Evolutionary conservation across 2,797 vertebrate species (phyloP).

Genomic region (Malacoctenus gilli): DNA sequence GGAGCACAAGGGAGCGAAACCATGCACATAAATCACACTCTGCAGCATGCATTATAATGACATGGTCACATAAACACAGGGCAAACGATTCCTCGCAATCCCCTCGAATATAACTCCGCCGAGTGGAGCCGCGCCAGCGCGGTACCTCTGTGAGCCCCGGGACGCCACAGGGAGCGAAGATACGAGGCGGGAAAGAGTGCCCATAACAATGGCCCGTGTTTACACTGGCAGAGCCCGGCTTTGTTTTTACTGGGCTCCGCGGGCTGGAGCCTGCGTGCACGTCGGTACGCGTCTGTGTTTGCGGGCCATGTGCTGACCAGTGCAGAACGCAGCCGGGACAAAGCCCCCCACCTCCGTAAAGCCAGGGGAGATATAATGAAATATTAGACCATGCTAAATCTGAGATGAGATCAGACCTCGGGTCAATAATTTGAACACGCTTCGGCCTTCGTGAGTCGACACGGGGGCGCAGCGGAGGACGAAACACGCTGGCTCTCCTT

Average conservation of each 20-base stretch:
- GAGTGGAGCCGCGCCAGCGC: slow-evolving; percentile 33
- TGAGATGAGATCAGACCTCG: slow-evolving; percentile 56
- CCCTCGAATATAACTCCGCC: slow-evolving; percentile 62
- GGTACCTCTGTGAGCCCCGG: slow-evolving; percentile 33
- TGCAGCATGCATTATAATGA: slow-evolving; percentile 65
- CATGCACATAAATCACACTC: slow-evolving; percentile 67
- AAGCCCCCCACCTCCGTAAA: slow-evolving; percentile 64
- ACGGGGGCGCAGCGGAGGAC: slow-evolving; percentile 4
- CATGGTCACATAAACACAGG: slow-evolving; percentile 58
- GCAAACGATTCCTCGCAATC: slow-evolving; percentile 51
- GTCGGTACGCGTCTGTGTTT: slow-evolving; percentile 36
- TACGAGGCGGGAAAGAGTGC: slow-evolving; percentile 64
- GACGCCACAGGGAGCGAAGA: slow-evolving; percentile 52
- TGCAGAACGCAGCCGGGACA: slow-evolving; percentile 67
- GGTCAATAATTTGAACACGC: slow-evolving; percentile 45
- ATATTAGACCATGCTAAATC: slow-evolving; percentile 69
- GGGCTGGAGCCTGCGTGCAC: slow-evolving; percentile 44
- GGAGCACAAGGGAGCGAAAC: slow-evolving; percentile 59
- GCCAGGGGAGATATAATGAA: slow-evolving; percentile 61
- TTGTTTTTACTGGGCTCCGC: slow-evolving; percentile 70
- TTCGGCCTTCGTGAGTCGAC: slow-evolving; percentile 26
- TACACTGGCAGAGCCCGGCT: slow-evolving; percentile 70
- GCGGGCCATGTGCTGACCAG: slow-evolving; percentile 63
- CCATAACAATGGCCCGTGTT: slow-evolving; percentile 73
- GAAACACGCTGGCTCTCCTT: slow-evolving; percentile 34